A percentile compares a stretch with the other conserved stretches of the same genome.
Conservation (phyloP, 2,113 vertebrate genomes). For the Equus przewalskii region DNA sequence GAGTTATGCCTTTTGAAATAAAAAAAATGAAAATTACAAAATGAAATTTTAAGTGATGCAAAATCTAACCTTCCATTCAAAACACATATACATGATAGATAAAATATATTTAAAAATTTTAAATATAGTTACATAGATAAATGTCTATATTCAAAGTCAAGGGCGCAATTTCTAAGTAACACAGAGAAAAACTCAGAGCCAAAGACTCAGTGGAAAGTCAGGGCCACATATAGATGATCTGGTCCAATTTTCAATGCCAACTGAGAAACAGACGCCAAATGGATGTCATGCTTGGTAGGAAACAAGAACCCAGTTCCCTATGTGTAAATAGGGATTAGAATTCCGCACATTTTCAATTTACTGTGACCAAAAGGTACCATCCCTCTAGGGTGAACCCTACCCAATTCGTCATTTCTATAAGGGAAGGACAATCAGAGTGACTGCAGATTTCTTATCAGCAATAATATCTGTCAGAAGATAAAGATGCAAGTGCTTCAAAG, state of each 20-base stretch:
- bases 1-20: constrained; percentile 40
- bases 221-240: not conserved
- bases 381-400: not conserved
- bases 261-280: not conserved
- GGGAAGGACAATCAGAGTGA: not conserved
- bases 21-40: constrained; percentile 29
- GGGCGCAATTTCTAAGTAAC: not conserved
- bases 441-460: not conserved
- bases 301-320: not conserved
- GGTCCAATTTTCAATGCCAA: not conserved
- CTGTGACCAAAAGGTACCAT: not conserved
- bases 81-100: not conserved
- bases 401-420: not conserved
- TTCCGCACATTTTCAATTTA: not conserved
- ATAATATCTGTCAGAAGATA: not conserved
- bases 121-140: not conserved
- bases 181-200: not conserved
- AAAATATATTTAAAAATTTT: not conserved
- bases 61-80: constrained; percentile 34
- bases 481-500: not conserved
- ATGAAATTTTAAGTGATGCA: not conserved
- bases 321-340: not conserved
- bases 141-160: not conserved
- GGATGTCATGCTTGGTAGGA: not conserved
- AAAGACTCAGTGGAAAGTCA: not conserved